Base-by-base conservation (phyloP, 2,797 vertebrate genomes). In the Rhynchonycteris naso region DNA sequence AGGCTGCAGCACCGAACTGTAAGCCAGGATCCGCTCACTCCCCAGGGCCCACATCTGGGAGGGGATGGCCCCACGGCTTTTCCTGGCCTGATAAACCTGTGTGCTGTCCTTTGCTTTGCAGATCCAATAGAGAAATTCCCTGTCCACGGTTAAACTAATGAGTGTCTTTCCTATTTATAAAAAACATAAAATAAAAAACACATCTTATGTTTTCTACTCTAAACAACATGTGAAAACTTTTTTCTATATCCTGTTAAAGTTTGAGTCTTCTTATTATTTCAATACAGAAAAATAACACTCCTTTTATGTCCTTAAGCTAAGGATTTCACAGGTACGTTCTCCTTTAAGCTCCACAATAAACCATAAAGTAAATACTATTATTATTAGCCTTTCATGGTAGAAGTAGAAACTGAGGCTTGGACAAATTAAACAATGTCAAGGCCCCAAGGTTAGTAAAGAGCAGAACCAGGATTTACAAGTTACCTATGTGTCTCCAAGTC, bases 51-150 rank as follows among this genome's bases (percentile, higher is more conserved):
- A 94, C 69, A 95, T 90, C 22, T 96, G 94, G 52, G 97, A 97
- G 13, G 92, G 18, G 1, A 76, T n/a, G 15, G 82, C 19, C 52
- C 78, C 78, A 30, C 2, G 95, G 72, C 69, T 93, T 95, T 98
- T 98, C 87, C 94, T 84, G 81, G 93, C 61, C 81, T 97, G 95
- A 96, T 96, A 98, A 95, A 98, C 94, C 93, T 94, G 92, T 13
- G 95, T 71, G 82, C 85, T 90, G 52, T 96, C 95, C 69, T 97
- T 84, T 9, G 19, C 86, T 90, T 89, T 90, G 71, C 4, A 16
- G 0, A 95, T 97, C 98, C 98, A 98, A 18, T 98, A 98, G 71
- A 98, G 65, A 90, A 98, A 98, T 56, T 97, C 93, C 15, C 97
- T 93, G 81, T 98, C 98, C 56, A 97, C 95, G 38, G 98, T 97